Evolutionary conservation across 2,113 vertebrate species (phyloP).

Genomic region (Gallinago paraguaiae): DNA sequence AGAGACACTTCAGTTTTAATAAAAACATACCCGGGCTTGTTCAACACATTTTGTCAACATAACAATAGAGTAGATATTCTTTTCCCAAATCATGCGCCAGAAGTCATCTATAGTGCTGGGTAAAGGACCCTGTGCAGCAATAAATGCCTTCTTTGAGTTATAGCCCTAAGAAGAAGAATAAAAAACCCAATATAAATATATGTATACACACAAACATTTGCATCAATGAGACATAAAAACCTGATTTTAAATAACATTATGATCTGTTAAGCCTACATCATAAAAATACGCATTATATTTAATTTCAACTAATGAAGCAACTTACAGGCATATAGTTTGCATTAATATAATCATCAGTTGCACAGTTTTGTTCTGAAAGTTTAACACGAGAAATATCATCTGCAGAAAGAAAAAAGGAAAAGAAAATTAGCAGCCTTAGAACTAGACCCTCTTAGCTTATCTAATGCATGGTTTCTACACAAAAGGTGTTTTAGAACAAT

Average conservation of each 20-base stretch:
- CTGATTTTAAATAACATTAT: background rate
- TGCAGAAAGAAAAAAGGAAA: slow-evolving; percentile 47
- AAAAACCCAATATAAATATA: background rate
- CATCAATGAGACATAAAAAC: background rate
- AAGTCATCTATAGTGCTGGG: slow-evolving; percentile 89
- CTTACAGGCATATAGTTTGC: slow-evolving; percentile 95
- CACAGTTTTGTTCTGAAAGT: slow-evolving; percentile 81
- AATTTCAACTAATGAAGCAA: background rate
- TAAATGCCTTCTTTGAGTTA: slow-evolving; percentile 88
- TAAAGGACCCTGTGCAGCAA: slow-evolving; percentile 94
- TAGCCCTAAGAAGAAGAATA: slow-evolving; percentile 81
- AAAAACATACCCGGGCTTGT: slow-evolving; percentile 86
- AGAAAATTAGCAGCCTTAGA: background rate
- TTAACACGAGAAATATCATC: slow-evolving; percentile 94
- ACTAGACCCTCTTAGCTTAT: background rate
- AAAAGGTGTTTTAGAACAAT: background rate
- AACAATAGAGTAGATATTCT: slow-evolving; percentile 86
- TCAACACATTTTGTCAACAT: slow-evolving; percentile 97
- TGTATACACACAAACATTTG: accelerated
- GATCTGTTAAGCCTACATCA: background rate
- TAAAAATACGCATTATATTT: background rate
- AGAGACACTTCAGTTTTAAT: slow-evolving; percentile 65
- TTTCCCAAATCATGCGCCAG: slow-evolving; percentile 98
- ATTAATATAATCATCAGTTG: slow-evolving; percentile 91
- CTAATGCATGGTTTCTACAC: background rate